A percentile compares a stretch with the other conserved stretches of the same genome.
Evolutionary conservation across 2,797 vertebrate genomes (phyloP).

Genomic region (Clamator glandarius): DNA sequence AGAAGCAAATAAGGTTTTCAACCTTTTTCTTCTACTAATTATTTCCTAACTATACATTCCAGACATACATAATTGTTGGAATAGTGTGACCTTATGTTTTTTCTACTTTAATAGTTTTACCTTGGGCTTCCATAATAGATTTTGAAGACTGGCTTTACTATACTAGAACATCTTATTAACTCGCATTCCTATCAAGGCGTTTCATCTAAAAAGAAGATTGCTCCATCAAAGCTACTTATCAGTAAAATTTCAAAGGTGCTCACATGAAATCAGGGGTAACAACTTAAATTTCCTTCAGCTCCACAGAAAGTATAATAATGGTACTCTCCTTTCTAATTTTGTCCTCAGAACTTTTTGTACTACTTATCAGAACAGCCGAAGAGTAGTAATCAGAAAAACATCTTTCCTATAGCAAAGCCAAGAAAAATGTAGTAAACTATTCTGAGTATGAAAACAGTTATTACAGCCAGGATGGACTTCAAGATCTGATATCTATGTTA

Average conservation of each 20-base stretch:
- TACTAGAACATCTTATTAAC: neutral
- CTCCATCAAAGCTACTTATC: neutral
- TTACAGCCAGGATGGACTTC: neutral
- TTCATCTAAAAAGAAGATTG: slow-evolving; percentile 3
- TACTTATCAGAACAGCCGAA: neutral
- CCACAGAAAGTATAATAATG: neutral
- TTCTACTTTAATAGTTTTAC: neutral
- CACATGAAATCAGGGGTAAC: neutral
- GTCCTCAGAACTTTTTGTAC: neutral
- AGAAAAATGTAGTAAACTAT: neutral
- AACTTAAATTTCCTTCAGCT: neutral
- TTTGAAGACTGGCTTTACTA: slow-evolving; percentile 1
- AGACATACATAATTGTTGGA: neutral
- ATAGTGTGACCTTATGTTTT: neutral
- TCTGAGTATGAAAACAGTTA: neutral
- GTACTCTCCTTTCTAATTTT: neutral
- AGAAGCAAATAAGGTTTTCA: neutral
- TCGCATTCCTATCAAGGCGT: neutral
- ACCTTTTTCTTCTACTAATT: neutral
- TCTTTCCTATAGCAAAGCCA: neutral
- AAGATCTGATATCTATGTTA: neutral
- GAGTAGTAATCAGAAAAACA: neutral
- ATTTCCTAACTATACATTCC: neutral
- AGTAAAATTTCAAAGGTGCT: neutral
- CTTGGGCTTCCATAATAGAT: neutral